Conservation (phyloP, 2,113 vertebrate species). For the Pica pica region DNA sequence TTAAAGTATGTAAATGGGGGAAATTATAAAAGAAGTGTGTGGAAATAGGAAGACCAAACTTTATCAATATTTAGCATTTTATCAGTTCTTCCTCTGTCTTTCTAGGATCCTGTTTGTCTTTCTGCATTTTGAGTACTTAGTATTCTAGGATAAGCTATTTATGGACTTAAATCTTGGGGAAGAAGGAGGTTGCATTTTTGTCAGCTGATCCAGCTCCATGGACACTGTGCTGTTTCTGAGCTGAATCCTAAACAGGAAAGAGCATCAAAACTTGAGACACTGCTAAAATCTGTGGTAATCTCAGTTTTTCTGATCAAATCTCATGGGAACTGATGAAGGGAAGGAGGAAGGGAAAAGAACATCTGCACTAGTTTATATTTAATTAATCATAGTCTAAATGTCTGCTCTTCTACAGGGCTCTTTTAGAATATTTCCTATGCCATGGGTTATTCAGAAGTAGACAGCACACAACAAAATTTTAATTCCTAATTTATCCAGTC, state of each 20-base stretch:
- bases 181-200: not conserved
- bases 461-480: not conserved
- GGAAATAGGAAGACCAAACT: not conserved
- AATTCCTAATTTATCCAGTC: not conserved
- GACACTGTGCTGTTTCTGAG: not conserved
- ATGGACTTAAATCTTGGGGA: not conserved
- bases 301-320: not conserved
- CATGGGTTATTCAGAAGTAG: not conserved
- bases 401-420: not conserved
- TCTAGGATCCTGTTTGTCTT: not conserved
- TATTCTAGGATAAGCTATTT: not conserved
- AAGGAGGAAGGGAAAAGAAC: not conserved
- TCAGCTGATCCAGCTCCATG: not conserved
- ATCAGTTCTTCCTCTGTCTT: not conserved
- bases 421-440: not conserved
- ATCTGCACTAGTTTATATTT: not conserved
- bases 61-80: not conserved
- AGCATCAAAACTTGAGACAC: not conserved
- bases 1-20: not conserved
- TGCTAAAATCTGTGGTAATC: not conserved
- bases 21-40: not conserved
- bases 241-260: not conserved
- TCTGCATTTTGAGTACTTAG: not conserved
- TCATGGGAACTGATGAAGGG: not conserved
- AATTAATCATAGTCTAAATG: not conserved